phyloP scores from a whole-genome alignment of 2,113 vertebrate genomes.

The Sminthopsis crassicaudata region DNA sequence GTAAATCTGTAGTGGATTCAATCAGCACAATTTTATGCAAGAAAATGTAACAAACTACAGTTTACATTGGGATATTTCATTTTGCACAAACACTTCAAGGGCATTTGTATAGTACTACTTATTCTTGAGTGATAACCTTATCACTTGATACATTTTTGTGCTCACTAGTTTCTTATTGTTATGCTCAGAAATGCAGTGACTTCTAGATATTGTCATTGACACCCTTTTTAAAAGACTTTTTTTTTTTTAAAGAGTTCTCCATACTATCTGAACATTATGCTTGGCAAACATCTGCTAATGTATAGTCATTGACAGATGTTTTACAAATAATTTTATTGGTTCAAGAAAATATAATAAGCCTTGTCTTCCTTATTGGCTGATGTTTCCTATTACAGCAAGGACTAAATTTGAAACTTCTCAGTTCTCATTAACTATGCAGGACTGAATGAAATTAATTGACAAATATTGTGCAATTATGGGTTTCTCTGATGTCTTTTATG shows the following conservation, averaged over 20 bases:
- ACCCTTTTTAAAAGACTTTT: not conserved
- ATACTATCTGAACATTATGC: not conserved
- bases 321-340: constrained; percentile 14
- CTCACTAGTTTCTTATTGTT: constrained; percentile 28
- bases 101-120: not conserved
- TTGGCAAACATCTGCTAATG: constrained; percentile 18
- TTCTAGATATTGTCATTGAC: not conserved
- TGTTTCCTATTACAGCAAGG: constrained; percentile 52
- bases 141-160: constrained; percentile 41
- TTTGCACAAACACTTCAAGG: constrained; percentile 39
- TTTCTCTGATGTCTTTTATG: not conserved
- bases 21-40: not conserved
- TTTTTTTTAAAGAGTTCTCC: not conserved
- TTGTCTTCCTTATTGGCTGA: constrained; percentile 37
- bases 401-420: constrained; percentile 17
- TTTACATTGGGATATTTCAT: not conserved
- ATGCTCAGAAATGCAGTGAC: not conserved
- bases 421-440: constrained; percentile 44
- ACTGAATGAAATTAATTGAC: constrained; percentile 22
- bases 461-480: not conserved
- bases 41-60: not conserved
- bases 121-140: not conserved
- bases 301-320: not conserved
- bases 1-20: not conserved
- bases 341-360: constrained; percentile 16